Conservation (phyloP, 1,140 invertebrate genomes). For the Aricia agestis region DNA sequence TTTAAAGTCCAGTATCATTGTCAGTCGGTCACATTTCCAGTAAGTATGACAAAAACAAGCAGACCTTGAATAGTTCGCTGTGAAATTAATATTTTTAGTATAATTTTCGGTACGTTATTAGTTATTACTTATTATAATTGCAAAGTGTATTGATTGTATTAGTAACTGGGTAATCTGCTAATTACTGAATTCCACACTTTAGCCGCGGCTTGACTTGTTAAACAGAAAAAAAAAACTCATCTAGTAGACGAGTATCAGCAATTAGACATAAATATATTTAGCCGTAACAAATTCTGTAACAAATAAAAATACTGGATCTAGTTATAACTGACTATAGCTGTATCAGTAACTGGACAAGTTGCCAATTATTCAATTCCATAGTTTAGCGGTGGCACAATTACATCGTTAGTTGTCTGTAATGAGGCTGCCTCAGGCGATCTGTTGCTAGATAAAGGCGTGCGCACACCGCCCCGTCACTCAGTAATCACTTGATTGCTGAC, state of each 20-base stretch:
- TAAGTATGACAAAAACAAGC: no score
- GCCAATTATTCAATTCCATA: conserved; percentile 25
- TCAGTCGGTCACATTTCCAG: no score
- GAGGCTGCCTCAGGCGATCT: conserved; percentile 26
- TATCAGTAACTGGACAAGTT: conserved; percentile 22
- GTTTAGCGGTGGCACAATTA: conserved; percentile 26
- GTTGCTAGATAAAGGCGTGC: conserved; percentile 23
- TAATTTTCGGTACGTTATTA: no score
- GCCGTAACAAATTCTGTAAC: not conserved
- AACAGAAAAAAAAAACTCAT: no score
- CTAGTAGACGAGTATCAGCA: no score
- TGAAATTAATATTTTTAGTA: no score
- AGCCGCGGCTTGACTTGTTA: not conserved
- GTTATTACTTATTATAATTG: no score
- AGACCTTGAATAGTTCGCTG: no score
- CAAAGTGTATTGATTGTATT: not conserved
- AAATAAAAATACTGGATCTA: not conserved
- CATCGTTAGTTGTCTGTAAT: conserved; percentile 34
- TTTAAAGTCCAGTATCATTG: no score
- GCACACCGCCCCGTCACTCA: not conserved
- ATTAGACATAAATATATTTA: no score
- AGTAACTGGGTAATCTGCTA: not conserved
- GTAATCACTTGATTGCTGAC: not conserved
- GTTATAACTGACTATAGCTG: not conserved
- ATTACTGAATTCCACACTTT: not conserved